These are phyloP conservation scores for Halocaridina rubra DNA, from an alignment of 2,888 invertebrate genomes.

Conservation along the genomic window DNA sequence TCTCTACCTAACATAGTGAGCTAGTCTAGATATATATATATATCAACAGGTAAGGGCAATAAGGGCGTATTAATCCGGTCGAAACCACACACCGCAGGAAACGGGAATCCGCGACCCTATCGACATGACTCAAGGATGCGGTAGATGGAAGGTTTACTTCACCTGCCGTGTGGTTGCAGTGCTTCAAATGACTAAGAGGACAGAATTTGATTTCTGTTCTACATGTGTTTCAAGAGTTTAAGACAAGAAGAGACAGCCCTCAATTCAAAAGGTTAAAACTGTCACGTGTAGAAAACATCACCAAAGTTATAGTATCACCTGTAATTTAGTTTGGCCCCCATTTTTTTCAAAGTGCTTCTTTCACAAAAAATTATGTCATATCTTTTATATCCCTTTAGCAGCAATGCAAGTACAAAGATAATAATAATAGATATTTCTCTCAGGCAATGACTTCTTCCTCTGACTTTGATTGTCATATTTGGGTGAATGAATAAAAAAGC, in stretches of 20 bases:
- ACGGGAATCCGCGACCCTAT: neutral
- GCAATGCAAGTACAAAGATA: slow-evolving; percentile 48
- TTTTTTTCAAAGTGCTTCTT: slow-evolving; percentile 44
- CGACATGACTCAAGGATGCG: slow-evolving; percentile 23
- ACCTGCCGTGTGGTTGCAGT: slow-evolving; percentile 32
- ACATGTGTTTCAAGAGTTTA: slow-evolving; percentile 57
- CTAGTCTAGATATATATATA: slow-evolving; percentile 48
- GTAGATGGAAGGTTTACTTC: slow-evolving; percentile 22
- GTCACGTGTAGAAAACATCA: slow-evolving; percentile 50
- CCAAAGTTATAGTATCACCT: slow-evolving; percentile 56
- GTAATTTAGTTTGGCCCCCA: slow-evolving; percentile 54
- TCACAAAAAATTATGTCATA: slow-evolving; percentile 21
- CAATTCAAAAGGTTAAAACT: slow-evolving; percentile 21
- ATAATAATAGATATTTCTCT: too few relatives aligned
- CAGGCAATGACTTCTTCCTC: slow-evolving; percentile 28
- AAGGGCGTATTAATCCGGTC: slow-evolving; percentile 38
- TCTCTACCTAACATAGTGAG: slow-evolving; percentile 54
- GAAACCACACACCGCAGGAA: slow-evolving; percentile 18
- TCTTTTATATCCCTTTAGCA: too few relatives aligned
- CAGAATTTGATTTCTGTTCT: slow-evolving; percentile 57
- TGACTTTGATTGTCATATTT: slow-evolving; percentile 53
- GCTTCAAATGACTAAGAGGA: slow-evolving; percentile 36
- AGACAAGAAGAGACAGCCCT: slow-evolving; percentile 1
- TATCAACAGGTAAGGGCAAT: slow-evolving; percentile 47
- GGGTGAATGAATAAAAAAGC: slow-evolving; percentile 39